Evolutionary conservation across 2,797 vertebrate genomes (phyloP).

Genomic region (Gymnodraco acuticeps): DNA sequence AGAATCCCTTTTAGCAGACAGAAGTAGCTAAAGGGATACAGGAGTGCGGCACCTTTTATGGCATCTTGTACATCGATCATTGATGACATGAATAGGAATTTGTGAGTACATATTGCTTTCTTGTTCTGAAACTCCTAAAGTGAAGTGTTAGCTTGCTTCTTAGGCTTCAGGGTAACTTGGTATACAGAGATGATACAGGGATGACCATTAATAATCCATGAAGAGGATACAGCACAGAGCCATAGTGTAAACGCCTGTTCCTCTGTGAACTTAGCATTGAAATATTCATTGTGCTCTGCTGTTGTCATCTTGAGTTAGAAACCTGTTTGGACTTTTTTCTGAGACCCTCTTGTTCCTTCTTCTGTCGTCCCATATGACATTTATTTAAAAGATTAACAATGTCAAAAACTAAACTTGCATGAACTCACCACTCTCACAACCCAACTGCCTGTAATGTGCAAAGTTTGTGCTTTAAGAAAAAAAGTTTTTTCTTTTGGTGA

Average conservation of each 20-base stretch:
- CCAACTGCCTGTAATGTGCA: not conserved
- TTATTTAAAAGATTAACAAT: constrained; percentile 34
- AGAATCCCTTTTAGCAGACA: constrained; percentile 23
- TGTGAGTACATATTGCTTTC: constrained; percentile 52
- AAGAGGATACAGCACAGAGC: constrained; percentile 60
- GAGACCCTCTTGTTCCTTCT: constrained; percentile 25
- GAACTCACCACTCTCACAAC: not conserved
- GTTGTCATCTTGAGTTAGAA: constrained; percentile 59
- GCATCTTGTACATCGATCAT: constrained; percentile 60
- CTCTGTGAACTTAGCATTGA: constrained; percentile 66
- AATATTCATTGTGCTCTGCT: constrained; percentile 74
- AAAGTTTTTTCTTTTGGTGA: not conserved
- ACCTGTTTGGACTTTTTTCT: constrained; percentile 48
- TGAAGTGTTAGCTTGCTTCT: constrained; percentile 46
- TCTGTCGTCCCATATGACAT: constrained; percentile 2
- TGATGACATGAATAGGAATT: constrained; percentile 49
- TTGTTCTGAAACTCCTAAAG: constrained; percentile 51
- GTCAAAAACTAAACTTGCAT: constrained; percentile 22
- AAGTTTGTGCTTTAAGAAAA: not conserved
- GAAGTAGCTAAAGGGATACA: constrained; percentile 28
- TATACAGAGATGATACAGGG: constrained; percentile 72
- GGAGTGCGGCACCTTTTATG: constrained; percentile 36
- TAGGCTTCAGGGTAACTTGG: constrained; percentile 49
- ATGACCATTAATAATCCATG: constrained; percentile 79
- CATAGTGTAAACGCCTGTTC: constrained; percentile 66